These are phyloP conservation scores for Aquatica leii DNA, from an alignment of 2,888 invertebrate genomes.

Conservation along the genomic window DNA sequence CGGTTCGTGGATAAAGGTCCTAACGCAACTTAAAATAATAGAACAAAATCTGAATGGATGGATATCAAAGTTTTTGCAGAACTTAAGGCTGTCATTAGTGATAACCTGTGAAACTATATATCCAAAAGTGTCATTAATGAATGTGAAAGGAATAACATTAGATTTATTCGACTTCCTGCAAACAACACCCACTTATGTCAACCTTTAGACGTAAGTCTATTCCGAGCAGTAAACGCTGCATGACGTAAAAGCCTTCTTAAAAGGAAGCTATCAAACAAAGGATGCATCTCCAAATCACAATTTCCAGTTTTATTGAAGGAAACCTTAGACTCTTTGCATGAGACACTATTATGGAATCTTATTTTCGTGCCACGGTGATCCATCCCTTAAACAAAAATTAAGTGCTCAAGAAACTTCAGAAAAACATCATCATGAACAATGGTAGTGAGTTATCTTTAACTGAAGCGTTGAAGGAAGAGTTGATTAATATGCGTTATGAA, in stretches of 20 bases:
- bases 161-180: too few relatives aligned
- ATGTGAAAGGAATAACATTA: too few relatives aligned
- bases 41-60: conserved; percentile 1
- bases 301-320: neutral
- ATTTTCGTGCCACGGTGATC: too few relatives aligned
- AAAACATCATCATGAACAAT: neutral
- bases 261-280: neutral
- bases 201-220: too few relatives aligned
- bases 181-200: too few relatives aligned
- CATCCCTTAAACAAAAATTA: too few relatives aligned
- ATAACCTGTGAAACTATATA: neutral
- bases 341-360: neutral
- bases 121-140: neutral
- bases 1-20: neutral
- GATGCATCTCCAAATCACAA: neutral
- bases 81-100: too few relatives aligned
- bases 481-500: too few relatives aligned
- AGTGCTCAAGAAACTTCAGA: neutral
- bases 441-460: neutral
- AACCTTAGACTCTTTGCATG: neutral
- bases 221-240: too few relatives aligned
- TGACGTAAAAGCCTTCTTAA: neutral
- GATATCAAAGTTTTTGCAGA: neutral
- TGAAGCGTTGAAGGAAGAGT: neutral
- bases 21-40: neutral